A percentile compares a stretch with the other conserved stretches of the same genome.
phyloP scores from a whole-genome alignment of 1,140 invertebrate genomes.

The Penaeus indicus region DNA sequence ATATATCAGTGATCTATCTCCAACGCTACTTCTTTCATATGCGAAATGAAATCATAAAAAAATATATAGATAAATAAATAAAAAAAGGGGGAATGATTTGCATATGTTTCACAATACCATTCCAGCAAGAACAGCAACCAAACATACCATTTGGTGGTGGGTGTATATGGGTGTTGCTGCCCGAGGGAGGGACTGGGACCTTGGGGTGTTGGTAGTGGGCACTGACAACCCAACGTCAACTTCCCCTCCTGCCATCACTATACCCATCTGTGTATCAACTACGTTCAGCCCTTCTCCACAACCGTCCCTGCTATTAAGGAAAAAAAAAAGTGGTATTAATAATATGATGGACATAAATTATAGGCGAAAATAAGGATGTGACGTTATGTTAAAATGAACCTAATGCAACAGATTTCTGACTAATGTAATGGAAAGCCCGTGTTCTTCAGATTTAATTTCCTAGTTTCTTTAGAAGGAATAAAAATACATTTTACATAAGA shows the following conservation, averaged over 20 bases:
- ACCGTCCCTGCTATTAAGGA: no score
- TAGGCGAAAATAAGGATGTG: no score
- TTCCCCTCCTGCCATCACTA: neutral
- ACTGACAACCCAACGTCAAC: neutral
- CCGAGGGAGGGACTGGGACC: conserved; percentile 47
- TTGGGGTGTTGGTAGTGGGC: conserved; percentile 1
- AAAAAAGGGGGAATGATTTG: neutral
- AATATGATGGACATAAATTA: no score
- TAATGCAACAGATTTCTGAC: no score
- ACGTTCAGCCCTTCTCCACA: neutral
- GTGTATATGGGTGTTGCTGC: conserved; percentile 20
- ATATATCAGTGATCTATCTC: neutral
- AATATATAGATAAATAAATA: no score
- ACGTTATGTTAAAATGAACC: no score
- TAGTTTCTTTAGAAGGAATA: no score
- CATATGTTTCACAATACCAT: neutral
- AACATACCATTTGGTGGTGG: conserved; percentile 38
- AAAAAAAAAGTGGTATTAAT: no score
- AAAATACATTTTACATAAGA: no score
- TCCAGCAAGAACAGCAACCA: neutral
- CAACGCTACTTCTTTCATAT: no score
- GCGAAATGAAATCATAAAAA: neutral
- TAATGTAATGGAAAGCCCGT: no score
- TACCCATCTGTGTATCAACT: neutral
- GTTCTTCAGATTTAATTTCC: no score